Percentiles rank a stretch among this genome's conserved stretches.
Conservation (phyloP, 2,797 vertebrate species). For the Periophthalmus magnuspinnatus region DNA sequence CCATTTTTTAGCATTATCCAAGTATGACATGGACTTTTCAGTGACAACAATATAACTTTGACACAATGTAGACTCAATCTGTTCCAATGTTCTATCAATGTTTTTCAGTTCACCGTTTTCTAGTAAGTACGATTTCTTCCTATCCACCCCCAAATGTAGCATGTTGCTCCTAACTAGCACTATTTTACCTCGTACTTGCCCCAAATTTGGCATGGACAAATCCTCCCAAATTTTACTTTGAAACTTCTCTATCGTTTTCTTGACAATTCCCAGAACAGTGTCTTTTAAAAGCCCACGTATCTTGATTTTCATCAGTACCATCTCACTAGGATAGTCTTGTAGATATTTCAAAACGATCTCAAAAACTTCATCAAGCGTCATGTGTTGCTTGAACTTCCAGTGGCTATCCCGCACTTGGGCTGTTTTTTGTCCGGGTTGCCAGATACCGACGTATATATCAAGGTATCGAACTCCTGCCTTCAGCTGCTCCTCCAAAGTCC, state of each 20-base stretch:
- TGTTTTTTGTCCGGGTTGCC: neutral
- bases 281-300: slow-evolving; percentile 5
- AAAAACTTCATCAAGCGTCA: slow-evolving; percentile 35
- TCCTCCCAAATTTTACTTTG: slow-evolving; percentile 33
- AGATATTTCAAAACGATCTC: slow-evolving; percentile 41
- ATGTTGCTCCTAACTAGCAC: slow-evolving; percentile 42
- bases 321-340: slow-evolving; percentile 22
- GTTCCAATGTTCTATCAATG: slow-evolving; percentile 21
- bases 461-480: slow-evolving; percentile 58
- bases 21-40: neutral
- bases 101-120: slow-evolving; percentile 10
- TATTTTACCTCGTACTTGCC: slow-evolving; percentile 54
- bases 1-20: rapidly evolving
- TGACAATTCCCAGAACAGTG: rapidly evolving
- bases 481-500: slow-evolving; percentile 57
- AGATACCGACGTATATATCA: slow-evolving; percentile 44
- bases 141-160: slow-evolving; percentile 19
- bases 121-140: slow-evolving; percentile 20
- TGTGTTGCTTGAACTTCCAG: slow-evolving; percentile 20
- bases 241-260: slow-evolving; percentile 5
- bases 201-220: slow-evolving; percentile 29
- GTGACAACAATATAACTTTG: slow-evolving; percentile 29
- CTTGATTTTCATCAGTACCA: slow-evolving; percentile 52
- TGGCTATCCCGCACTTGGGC: slow-evolving; percentile 28
- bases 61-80: slow-evolving; percentile 29